phyloP scores from a whole-genome alignment of 2,113 vertebrate genomes.

The Tiliqua scincoides region DNA sequence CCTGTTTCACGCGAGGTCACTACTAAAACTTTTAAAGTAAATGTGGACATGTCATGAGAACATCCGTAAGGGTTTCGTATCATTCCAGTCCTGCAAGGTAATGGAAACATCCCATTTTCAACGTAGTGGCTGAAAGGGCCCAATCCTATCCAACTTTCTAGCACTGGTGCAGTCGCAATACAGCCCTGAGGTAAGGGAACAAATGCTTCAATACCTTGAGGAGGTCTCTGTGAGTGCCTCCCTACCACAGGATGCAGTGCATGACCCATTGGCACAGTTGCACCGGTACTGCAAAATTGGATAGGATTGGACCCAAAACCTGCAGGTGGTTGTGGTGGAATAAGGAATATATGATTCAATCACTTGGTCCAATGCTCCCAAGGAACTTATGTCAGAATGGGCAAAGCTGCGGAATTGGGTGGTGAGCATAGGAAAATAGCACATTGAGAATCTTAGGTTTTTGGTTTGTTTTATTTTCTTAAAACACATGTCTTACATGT shows the following conservation, averaged over 20 bases:
- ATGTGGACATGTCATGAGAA: too few species aligned
- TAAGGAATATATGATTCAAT: not conserved
- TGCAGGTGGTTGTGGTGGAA: not conserved
- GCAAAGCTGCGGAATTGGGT: not conserved
- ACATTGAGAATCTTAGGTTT: not conserved
- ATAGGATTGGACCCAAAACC: too few species aligned
- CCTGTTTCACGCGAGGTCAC: not conserved
- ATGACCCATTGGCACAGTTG: too few species aligned
- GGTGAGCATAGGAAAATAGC: not conserved
- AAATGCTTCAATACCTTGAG: too few species aligned
- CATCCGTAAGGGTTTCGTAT: not conserved
- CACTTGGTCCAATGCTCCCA: not conserved
- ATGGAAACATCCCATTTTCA: not conserved
- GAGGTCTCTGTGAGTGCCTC: too few species aligned
- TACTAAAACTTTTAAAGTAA: not conserved
- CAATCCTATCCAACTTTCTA: too few species aligned
- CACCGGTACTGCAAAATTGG: too few species aligned
- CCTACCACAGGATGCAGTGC: too few species aligned
- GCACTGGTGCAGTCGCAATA: too few species aligned
- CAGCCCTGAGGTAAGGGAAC: too few species aligned
- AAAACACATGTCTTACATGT: not conserved
- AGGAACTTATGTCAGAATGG: not conserved
- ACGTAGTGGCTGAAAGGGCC: not conserved
- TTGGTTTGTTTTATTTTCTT: not conserved
- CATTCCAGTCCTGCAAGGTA: not conserved